phyloP scores from a whole-genome alignment of 2,113 vertebrate species.

The Grallaria varia region DNA sequence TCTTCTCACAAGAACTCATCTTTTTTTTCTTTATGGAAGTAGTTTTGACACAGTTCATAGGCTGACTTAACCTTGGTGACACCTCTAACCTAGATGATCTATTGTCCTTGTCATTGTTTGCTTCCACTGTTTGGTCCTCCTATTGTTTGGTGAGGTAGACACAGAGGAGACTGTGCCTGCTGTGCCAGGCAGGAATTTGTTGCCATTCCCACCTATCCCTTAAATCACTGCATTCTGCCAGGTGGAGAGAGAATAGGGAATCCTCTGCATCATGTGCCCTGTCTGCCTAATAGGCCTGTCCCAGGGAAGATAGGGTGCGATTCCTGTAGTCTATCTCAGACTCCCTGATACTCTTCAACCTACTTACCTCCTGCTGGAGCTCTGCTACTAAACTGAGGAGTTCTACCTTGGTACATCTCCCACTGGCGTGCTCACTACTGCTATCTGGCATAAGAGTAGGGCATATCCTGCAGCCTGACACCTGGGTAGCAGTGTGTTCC shows the following conservation, averaged over 20 bases:
- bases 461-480: background rate
- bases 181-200: background rate
- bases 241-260: background rate
- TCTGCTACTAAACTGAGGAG: background rate
- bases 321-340: background rate
- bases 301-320: background rate
- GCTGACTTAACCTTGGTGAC: background rate
- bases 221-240: background rate
- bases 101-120: background rate
- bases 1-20: background rate
- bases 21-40: background rate
- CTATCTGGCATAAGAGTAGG: background rate
- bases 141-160: background rate
- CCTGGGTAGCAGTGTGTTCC: background rate
- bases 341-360: background rate
- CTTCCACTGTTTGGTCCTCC: background rate
- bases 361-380: background rate
- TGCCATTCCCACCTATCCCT: background rate
- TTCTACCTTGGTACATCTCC: background rate
- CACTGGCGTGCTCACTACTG: background rate
- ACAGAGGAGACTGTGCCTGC: background rate
- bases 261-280: background rate
- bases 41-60: background rate
- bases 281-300: background rate
- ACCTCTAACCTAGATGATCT: background rate